Base-by-base conservation (phyloP, 2,113 vertebrate genomes). In the Verasper variegatus region DNA sequence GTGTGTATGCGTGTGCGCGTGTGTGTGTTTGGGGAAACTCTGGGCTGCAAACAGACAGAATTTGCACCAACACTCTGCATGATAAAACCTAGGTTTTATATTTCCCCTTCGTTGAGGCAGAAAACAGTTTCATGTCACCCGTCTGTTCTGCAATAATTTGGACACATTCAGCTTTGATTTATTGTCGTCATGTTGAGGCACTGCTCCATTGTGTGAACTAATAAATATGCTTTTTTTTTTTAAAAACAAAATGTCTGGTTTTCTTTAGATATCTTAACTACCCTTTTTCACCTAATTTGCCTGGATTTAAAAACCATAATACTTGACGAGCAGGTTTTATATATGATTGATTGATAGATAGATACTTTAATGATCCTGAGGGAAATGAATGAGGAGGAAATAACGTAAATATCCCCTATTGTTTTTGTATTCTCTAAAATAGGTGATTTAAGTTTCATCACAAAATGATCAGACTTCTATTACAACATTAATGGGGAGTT, bases 161-260 rank as follows among this genome's bases (percentile, higher is more conserved):
- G 77, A 85, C 68, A 83, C 65, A 45, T 76, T 88, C 75, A 87
- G 89, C 88, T 89, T 91, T 89, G 68, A 90, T 85, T 93, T 91
- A 73, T 76, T 80, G 74, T 83, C 62, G 74, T 88, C 85, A 59
- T 73, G 68, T 80, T 61, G 73, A 89, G 75, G 84, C 90, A 84
- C 84, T 86, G 74, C 82, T 90, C 79, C 71, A 27, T 80, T 89
- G 72, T 86, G 89, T 89, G 78, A 87, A 85, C 84, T 85, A 92
- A 93, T 92, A 92, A 93, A 93, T 83, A 68, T 84, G 75, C 77
- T 79, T 84, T 82, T 86, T 61, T 27, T 63, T 60, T 27, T 59
- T 71, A 1, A 31, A 1, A 31, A 64, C 11, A 62, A 23, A 56
- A 49, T n/a, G 20, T 54, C 51, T 54, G 51, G 31, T 31, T 31